Evolutionary conservation across 2,888 invertebrate genomes (phyloP).

Genomic region (Andrena trimmerana): DNA sequence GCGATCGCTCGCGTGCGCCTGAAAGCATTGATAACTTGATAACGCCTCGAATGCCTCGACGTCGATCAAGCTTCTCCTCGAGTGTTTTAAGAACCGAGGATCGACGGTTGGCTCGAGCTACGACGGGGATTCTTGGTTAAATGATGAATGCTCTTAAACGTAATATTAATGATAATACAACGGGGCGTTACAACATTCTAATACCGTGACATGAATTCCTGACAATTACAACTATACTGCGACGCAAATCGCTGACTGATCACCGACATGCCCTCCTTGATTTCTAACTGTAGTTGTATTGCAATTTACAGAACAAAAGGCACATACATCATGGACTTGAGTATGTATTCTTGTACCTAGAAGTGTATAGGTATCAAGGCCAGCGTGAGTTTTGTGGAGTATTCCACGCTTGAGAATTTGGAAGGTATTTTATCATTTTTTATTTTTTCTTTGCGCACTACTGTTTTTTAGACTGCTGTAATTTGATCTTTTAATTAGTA

Average conservation of each 20-base stretch:
- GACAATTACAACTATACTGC: background rate
- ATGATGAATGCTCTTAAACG: background rate
- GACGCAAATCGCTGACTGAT: background rate
- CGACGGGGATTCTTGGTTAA: background rate
- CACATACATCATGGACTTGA: no score
- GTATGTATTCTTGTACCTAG: no score
- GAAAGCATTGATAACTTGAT: background rate
- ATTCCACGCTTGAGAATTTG: no score
- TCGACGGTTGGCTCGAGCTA: background rate
- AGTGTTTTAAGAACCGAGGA: background rate
- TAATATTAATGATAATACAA: background rate
- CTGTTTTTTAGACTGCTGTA: no score
- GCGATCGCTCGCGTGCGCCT: background rate
- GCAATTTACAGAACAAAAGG: no score
- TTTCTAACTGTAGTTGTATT: no score
- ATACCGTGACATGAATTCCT: background rate
- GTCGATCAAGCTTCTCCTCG: background rate
- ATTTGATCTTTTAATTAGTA: no score
- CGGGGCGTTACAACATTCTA: background rate
- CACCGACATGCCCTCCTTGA: background rate
- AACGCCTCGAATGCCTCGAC: background rate
- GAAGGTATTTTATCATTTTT: no score
- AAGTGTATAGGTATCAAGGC: no score
- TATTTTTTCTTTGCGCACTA: no score
- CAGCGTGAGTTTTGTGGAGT: no score